Conservation (phyloP, 2,797 vertebrate genomes). For the Mustela erminea region DNA sequence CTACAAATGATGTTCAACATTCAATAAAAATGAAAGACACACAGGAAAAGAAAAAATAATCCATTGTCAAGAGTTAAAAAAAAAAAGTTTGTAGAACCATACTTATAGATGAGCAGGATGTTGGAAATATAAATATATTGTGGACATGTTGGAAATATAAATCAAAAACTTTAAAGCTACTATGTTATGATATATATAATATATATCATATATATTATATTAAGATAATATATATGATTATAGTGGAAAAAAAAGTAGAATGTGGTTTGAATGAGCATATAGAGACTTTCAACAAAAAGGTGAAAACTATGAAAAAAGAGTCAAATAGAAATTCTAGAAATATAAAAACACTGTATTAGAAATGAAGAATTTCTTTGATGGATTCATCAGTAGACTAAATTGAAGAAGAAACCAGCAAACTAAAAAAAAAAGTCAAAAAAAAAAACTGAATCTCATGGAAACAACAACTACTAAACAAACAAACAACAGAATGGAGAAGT, state of each 20-base stretch:
- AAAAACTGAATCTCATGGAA: neutral
- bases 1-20: neutral
- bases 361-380: neutral
- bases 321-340: neutral
- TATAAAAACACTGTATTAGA: neutral
- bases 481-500: neutral
- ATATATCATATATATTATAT: no score
- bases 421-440: neutral
- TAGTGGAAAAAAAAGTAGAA: neutral
- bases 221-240: neutral
- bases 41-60: neutral
- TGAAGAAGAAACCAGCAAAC: neutral
- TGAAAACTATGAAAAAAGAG: neutral
- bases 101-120: neutral
- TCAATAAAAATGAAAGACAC: neutral
- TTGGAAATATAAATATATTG: neutral
- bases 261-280: neutral
- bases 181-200: neutral
- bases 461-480: neutral
- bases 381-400: neutral
- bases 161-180: neutral
- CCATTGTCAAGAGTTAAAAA: neutral
- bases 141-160: neutral
- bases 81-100: neutral
- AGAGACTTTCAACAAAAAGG: neutral